Evolutionary conservation across 2,113 vertebrate species (phyloP).

Genomic region (Cottus gobio): DNA sequence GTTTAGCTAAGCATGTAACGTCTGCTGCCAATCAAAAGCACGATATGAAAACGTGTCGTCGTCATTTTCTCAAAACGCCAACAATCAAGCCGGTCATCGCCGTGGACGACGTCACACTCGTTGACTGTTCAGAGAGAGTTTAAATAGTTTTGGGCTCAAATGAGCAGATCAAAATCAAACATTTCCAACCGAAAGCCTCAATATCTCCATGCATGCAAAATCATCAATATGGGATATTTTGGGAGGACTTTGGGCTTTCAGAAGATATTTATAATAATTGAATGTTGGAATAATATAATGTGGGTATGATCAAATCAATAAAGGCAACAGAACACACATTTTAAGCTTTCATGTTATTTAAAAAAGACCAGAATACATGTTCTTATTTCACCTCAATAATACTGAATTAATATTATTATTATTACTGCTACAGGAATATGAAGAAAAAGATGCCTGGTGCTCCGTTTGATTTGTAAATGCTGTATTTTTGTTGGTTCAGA

Average conservation of each 20-base stretch:
- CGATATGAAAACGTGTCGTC: slow-evolving; percentile 10
- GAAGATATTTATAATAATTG: neutral
- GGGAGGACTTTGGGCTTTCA: neutral
- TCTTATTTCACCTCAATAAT: neutral
- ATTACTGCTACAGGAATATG: too few relatives aligned
- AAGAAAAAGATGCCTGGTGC: neutral
- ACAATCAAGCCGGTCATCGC: neutral
- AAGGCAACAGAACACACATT: neutral
- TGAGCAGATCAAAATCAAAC: neutral
- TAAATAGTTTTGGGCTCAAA: neutral
- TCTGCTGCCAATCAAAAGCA: slow-evolving; percentile 45
- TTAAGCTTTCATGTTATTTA: neutral
- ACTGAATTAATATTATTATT: neutral
- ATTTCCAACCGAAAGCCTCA: neutral
- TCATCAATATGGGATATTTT: neutral
- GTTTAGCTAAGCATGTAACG: slow-evolving; percentile 42
- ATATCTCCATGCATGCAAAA: neutral
- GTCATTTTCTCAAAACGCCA: slow-evolving; percentile 6
- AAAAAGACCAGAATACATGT: neutral
- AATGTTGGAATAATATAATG: neutral
- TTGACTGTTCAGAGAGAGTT: neutral
- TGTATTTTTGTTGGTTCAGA: slow-evolving; percentile 4
- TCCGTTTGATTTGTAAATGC: neutral
- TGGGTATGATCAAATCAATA: neutral
- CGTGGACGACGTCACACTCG: slow-evolving; percentile 1